phyloP scores from a whole-genome alignment of 2,888 invertebrate species.

The Melanchra persicariae region DNA sequence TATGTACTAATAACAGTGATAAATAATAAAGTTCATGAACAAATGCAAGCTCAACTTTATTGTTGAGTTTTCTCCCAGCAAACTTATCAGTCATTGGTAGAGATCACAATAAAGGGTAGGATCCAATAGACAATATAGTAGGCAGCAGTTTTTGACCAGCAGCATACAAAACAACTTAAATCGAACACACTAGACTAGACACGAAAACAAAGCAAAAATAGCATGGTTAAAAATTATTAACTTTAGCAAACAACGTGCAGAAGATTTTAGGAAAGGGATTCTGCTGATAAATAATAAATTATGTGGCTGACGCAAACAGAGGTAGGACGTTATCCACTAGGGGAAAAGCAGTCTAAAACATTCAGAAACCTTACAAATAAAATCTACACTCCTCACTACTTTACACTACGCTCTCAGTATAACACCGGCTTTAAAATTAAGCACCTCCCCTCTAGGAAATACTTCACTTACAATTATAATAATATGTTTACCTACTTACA shows the following conservation, averaged over 20 bases:
- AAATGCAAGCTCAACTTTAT: no score
- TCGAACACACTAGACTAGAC: background rate
- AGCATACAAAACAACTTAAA: background rate
- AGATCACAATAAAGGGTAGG: background rate
- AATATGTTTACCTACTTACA: constrained; percentile 15
- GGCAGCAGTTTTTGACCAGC: no score
- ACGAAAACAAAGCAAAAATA: constrained; percentile 2
- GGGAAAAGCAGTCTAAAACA: background rate
- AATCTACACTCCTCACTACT: background rate
- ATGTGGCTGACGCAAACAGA: constrained; percentile 9
- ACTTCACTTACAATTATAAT: background rate
- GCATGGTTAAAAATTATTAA: background rate
- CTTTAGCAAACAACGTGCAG: background rate
- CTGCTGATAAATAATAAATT: constrained; percentile 33
- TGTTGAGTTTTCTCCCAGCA: no score
- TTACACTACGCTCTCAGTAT: constrained; percentile 12
- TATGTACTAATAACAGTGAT: no score
- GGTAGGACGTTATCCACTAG: background rate
- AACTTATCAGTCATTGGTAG: no score
- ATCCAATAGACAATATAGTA: no score
- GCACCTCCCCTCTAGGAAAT: constrained; percentile 20
- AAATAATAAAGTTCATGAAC: no score
- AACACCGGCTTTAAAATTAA: constrained; percentile 30
- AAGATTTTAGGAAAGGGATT: constrained; percentile 5
- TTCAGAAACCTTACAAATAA: constrained; percentile 28